Evolutionary conservation across 2,113 vertebrate species (phyloP).

Genomic region (Nipponia nippon): DNA sequence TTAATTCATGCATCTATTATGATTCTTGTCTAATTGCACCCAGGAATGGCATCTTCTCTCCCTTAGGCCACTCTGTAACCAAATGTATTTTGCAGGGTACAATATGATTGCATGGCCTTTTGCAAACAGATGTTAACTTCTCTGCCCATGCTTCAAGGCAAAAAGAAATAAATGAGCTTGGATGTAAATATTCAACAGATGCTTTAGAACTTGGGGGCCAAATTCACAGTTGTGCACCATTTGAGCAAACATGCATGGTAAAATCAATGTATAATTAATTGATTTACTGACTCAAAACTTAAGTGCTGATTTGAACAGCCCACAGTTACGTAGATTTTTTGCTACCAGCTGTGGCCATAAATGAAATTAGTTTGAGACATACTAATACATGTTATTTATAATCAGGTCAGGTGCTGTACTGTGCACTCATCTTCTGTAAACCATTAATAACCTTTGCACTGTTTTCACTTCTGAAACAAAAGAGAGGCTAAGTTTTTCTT

Average conservation of each 20-base stretch:
- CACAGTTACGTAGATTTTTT: not conserved
- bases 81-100: not conserved
- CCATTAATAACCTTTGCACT: not conserved
- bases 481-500: not conserved
- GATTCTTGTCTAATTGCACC: not conserved
- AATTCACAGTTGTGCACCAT: not conserved
- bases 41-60: not conserved
- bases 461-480: not conserved
- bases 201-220: not conserved
- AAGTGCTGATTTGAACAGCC: not conserved
- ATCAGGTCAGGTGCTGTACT: not conserved
- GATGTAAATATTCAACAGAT: not conserved
- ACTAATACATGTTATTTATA: not conserved
- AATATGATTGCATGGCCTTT: fast-evolving
- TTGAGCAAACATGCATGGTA: not conserved
- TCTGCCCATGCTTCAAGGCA: not conserved
- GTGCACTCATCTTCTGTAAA: not conserved
- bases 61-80: not conserved
- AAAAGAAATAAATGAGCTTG: not conserved
- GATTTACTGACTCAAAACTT: not conserved
- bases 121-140: not conserved
- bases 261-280: conserved; percentile 1
- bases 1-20: not conserved
- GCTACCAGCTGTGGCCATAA: not conserved
- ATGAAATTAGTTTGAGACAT: not conserved